Conservation (phyloP, 1,140 invertebrate genomes). For the Nebria ingens region DNA sequence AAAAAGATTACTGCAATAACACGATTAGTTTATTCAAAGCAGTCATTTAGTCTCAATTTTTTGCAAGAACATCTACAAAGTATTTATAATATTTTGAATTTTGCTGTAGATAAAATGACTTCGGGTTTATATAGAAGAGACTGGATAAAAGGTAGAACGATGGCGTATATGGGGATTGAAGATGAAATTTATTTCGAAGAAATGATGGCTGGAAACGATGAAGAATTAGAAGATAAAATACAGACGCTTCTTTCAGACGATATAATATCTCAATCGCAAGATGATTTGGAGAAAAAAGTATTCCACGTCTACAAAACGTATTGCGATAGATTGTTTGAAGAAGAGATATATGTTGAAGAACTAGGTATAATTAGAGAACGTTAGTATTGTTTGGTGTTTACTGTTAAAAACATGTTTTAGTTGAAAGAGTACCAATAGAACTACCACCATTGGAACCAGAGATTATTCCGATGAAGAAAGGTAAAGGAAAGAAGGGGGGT, state of each 20-base stretch:
- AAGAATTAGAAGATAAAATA: slow-evolving; percentile 32
- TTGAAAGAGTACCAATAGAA: too few relatives aligned
- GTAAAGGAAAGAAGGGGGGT: background rate
- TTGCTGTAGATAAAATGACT: too few relatives aligned
- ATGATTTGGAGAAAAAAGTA: slow-evolving; percentile 27
- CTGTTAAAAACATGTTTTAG: too few relatives aligned
- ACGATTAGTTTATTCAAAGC: too few relatives aligned
- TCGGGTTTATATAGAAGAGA: slow-evolving; percentile 33
- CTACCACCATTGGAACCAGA: too few relatives aligned
- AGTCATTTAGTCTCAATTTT: too few relatives aligned
- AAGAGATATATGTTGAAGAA: slow-evolving; percentile 36
- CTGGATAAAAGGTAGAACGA: slow-evolving; percentile 36
- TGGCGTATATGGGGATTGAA: slow-evolving; percentile 31
- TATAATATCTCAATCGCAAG: slow-evolving; percentile 22
- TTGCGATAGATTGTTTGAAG: slow-evolving; percentile 35
- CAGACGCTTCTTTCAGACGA: slow-evolving; percentile 33
- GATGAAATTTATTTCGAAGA: slow-evolving; percentile 34
- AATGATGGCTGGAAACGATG: slow-evolving; percentile 33
- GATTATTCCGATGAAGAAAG: background rate
- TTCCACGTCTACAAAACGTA: slow-evolving; percentile 36
- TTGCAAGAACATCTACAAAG: too few relatives aligned
- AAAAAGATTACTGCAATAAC: too few relatives aligned
- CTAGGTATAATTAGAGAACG: slow-evolving; percentile 29
- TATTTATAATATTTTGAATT: too few relatives aligned
- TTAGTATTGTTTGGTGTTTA: slow-evolving; percentile 1